Conservation (phyloP, 2,797 vertebrate species). For the Neomorphus geoffroyi region DNA sequence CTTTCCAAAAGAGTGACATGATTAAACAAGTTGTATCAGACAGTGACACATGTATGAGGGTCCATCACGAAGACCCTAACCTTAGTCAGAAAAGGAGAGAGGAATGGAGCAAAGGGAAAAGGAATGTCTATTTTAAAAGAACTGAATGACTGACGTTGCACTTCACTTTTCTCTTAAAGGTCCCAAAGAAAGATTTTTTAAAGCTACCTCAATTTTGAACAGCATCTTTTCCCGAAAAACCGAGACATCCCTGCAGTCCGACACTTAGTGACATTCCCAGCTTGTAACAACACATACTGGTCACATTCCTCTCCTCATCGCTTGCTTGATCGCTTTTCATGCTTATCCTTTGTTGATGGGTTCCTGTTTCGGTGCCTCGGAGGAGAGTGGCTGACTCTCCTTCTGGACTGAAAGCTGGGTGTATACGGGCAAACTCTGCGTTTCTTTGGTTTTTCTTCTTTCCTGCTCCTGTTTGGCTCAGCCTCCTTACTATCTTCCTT, state of each 20-base stretch:
- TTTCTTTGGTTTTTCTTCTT: slow-evolving; percentile 74
- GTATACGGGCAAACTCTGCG: slow-evolving; percentile 73
- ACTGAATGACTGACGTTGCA: not conserved
- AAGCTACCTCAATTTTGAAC: slow-evolving; percentile 9
- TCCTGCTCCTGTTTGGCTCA: slow-evolving; percentile 65
- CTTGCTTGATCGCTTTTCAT: slow-evolving; percentile 58
- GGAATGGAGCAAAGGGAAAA: not conserved
- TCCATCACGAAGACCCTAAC: slow-evolving; percentile 12
- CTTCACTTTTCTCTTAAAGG: slow-evolving; percentile 10
- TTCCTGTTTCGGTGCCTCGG: slow-evolving; percentile 62
- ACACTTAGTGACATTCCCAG: not conserved
- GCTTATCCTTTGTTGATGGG: slow-evolving; percentile 71
- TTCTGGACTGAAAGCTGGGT: slow-evolving; percentile 66
- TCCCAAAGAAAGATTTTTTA: not conserved
- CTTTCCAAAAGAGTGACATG: not conserved
- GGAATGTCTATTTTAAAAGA: slow-evolving; percentile 13
- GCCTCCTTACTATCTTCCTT: slow-evolving; percentile 69
- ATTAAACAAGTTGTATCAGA: not conserved
- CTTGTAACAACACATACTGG: not conserved
- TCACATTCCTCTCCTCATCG: slow-evolving; percentile 47
- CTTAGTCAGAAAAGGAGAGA: not conserved
- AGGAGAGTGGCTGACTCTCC: slow-evolving; percentile 69
- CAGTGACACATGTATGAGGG: not conserved
- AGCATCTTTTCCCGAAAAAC: not conserved
- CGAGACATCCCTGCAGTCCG: not conserved